Percentiles rank a stretch among this genome's conserved stretches.
phyloP scores from a whole-genome alignment of 2,113 vertebrate genomes.

The Abramis brama region DNA sequence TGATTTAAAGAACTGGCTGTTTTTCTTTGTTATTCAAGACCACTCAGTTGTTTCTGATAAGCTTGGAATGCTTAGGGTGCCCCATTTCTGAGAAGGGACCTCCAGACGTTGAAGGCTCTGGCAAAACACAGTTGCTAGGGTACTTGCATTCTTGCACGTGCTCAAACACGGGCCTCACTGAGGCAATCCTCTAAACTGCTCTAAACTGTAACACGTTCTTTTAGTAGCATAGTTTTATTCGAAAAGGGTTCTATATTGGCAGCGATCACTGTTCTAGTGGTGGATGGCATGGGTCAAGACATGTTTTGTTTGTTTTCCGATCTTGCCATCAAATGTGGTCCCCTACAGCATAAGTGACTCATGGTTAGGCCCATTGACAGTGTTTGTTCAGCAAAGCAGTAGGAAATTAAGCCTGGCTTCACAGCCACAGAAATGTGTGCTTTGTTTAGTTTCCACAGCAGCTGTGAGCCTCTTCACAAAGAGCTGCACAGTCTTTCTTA shows the following conservation, averaged over 20 bases:
- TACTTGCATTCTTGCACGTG: conserved; percentile 50
- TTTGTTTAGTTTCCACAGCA: conserved; percentile 56
- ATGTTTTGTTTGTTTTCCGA: conserved; percentile 43
- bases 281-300: background rate
- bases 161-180: conserved; percentile 18
- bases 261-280: background rate
- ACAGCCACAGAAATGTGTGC: conserved; percentile 4
- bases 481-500: conserved; percentile 9
- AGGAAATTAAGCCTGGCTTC: background rate
- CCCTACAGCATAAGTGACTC: background rate
- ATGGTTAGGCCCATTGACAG: background rate
- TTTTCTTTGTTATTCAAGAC: conserved; percentile 12
- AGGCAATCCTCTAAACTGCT: conserved; percentile 11
- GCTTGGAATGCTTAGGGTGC: conserved; percentile 28
- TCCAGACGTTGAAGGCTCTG: conserved; percentile 31
- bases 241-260: background rate
- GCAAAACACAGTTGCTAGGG: conserved; percentile 31
- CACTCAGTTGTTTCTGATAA: conserved; percentile 5
- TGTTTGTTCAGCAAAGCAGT: background rate
- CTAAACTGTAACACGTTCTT: background rate
- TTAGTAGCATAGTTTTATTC: background rate
- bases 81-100: conserved; percentile 29
- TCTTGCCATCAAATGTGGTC: background rate
- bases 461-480: conserved; percentile 34
- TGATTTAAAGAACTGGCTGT: background rate